Conservation (phyloP, 2,888 invertebrate species). For the Pseudeuparius sepicola region DNA sequence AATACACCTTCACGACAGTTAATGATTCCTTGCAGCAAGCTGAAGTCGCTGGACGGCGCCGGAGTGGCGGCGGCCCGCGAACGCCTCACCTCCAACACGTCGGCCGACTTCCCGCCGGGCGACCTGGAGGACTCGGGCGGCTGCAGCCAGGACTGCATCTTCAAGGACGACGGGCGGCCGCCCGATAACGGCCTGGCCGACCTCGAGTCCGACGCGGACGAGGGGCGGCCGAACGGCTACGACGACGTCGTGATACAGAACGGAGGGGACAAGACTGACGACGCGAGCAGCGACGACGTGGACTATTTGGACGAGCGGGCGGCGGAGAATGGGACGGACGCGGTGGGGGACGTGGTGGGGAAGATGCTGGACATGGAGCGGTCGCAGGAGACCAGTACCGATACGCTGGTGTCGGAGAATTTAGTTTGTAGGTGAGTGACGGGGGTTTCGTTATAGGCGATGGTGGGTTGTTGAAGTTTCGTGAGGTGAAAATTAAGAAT, state of each 20-base stretch:
- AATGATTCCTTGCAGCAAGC: constrained; percentile 19
- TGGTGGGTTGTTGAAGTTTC: too few species aligned
- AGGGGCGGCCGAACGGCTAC: constrained; percentile 12
- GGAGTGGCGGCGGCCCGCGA: constrained; percentile 15
- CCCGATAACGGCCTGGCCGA: constrained; percentile 20
- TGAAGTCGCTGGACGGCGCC: constrained; percentile 18
- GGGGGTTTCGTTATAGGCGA: not conserved
- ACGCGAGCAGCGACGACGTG: not conserved
- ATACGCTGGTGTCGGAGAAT: constrained; percentile 42
- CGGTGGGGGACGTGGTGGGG: constrained; percentile 26
- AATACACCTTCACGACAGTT: not conserved
- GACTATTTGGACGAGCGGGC: not conserved
- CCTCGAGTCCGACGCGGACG: constrained; percentile 7
- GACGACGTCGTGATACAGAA: constrained; percentile 17
- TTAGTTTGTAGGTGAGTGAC: constrained; percentile 26
- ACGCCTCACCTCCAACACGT: constrained; percentile 11
- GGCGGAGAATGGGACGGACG: constrained; percentile 2
- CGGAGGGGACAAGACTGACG: constrained; percentile 13
- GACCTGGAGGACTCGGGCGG: constrained; percentile 27
- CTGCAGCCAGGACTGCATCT: constrained; percentile 35
- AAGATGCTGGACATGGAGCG: constrained; percentile 30
- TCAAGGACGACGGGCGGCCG: constrained; percentile 23
- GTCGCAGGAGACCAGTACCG: constrained; percentile 45
- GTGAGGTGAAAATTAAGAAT: too few species aligned
- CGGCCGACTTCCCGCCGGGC: constrained; percentile 27